Base-by-base conservation (phyloP, 2,888 invertebrate genomes). In the Zeuzera pyrina region DNA sequence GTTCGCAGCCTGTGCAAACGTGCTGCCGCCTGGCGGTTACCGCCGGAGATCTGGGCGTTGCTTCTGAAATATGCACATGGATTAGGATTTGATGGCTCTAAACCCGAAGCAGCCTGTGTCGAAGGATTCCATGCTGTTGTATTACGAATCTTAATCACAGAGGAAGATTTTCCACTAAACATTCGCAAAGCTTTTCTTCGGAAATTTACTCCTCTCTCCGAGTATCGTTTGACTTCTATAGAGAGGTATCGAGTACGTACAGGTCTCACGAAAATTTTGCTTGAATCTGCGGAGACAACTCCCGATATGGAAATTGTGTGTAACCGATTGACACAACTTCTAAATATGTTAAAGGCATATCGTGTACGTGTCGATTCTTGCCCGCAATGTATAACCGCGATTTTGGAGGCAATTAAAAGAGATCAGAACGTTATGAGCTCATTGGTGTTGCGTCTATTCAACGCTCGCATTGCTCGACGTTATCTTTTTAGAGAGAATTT, bases 401-500 rank as follows among this genome's bases (percentile, higher is more conserved):
- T 72, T 6, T 39, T 41, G 5, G 21, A 25, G 19, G 57, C 58
- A 2, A 37, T 40, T 1, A 38, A 42, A 7, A 7, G 8, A 5
- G 46, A 70, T 21, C 22, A 40, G 0, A 16, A 39, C 3, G 16
- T 37, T 3, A 50, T 51, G 1, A 26, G 32, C 8, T 16, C 33
- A 6, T 30, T 73, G 12, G 35, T 74, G 2, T 13, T 30, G 2
- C 47, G 52, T 3, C 30, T 76, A 2, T 74, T 49, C 30, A 15
- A 57, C 0, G 38, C 45, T 1, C 52, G 49, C 19, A 39, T 66
- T 5, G 68, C 57, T 3, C 63, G 76, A 5, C 59, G 56, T 24
- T 45, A 55, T 30, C 41, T 77, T 2, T 47, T 66, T 13, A 36
- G 33, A 2, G 52, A 56, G 26, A 60, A 61, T n/a, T 62, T 70